Evolutionary conservation across 2,113 vertebrate species (phyloP).

Genomic region (Hemibagrus wyckioides): DNA sequence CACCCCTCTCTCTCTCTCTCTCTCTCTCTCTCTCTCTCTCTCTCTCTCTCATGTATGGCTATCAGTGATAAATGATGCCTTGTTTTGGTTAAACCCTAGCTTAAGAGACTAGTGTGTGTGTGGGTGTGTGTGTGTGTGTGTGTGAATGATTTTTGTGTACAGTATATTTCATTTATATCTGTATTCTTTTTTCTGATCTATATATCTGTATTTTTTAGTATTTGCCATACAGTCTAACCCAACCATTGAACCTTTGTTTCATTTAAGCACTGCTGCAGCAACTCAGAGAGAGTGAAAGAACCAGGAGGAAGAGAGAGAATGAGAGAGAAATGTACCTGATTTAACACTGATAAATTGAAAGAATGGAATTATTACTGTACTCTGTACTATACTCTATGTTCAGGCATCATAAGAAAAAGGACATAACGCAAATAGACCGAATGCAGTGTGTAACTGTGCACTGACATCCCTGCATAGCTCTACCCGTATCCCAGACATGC

Average conservation of each 20-base stretch:
- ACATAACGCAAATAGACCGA: neutral
- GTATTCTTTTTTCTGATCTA: neutral
- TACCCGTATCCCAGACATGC: constrained; percentile 48
- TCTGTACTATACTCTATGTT: neutral
- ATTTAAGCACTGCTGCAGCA: neutral
- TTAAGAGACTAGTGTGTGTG: neutral
- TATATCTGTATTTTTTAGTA: neutral
- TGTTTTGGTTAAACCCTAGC: neutral
- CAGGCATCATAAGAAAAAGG: neutral
- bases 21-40: neutral
- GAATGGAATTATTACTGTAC: neutral
- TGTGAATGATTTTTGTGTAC: neutral
- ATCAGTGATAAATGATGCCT: neutral
- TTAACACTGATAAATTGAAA: neutral
- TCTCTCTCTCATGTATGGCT: neutral
- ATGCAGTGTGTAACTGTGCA: neutral
- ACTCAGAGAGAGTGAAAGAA: neutral
- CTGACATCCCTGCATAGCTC: constrained; percentile 21
- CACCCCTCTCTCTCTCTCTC: constrained; percentile 9
- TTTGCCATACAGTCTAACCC: neutral
- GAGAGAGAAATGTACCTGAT: neutral
- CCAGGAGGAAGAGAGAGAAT: neutral
- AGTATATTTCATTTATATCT: no score
- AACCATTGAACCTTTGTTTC: neutral
- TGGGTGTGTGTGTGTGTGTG: neutral